Percentiles rank a stretch among this genome's conserved stretches.
Evolutionary conservation across 2,888 invertebrate genomes (phyloP).

Genomic region (Bhutanitis thaidina): DNA sequence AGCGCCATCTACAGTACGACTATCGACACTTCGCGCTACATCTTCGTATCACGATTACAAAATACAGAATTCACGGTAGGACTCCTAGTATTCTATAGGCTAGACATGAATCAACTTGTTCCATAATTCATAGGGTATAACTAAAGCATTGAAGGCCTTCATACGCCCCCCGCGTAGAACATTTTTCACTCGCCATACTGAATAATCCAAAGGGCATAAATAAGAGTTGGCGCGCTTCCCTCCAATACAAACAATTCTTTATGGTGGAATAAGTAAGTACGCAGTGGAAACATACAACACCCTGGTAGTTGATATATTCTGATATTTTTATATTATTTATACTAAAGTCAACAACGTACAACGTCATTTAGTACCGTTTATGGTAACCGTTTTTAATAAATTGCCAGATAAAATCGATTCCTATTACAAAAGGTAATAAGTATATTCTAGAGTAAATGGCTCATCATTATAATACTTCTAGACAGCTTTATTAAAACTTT

Average conservation of each 20-base stretch:
- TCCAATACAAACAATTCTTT: conserved; percentile 45
- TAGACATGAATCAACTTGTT: conserved; percentile 63
- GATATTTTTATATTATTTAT: not conserved
- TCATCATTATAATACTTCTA: no score
- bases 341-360: not conserved
- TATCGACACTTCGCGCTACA: conserved; percentile 10
- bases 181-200: conserved; percentile 63
- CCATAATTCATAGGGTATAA: conserved; percentile 69
- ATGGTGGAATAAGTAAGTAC: conserved; percentile 42
- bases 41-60: conserved; percentile 16
- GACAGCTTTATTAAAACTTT: no score
- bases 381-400: no score
- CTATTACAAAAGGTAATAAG: no score
- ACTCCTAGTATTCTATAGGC: conserved; percentile 40
- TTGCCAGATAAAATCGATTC: no score
- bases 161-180: conserved; percentile 62
- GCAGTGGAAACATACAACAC: conserved; percentile 20
- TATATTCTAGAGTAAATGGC: no score
- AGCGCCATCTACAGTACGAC: conserved; percentile 17
- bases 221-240: conserved; percentile 36
- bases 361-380: no score
- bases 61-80: conserved; percentile 21
- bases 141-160: conserved; percentile 50
- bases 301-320: not conserved
- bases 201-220: conserved; percentile 51